Evolutionary conservation across 1,140 invertebrate species (phyloP), one percentile per base, ranked within the genome.

Genomic region (Chrysomallon squamiferum): DNA sequence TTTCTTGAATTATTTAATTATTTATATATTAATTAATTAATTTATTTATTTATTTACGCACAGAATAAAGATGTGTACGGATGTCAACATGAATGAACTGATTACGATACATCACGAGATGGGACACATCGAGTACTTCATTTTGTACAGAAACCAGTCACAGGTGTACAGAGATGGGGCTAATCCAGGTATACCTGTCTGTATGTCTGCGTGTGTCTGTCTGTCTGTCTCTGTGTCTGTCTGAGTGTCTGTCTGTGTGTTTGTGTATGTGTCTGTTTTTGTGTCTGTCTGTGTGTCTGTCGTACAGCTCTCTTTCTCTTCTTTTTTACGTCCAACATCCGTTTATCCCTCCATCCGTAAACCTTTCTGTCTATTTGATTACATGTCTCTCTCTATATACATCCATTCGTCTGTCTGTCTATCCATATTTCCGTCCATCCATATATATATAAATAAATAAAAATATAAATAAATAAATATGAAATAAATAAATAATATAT

Each of bases 61-160:
- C 59, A 84, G 84, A 63, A 85, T 86, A 33, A 86, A 86, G 65
- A 83, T 84, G 80, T 86, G 85, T 68, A 84, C 85, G 18, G 74
- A 74, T 50, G 65, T 84, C 9, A 84, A 69, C 0, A 80, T 83
- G 74, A 87, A 92, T 65, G 90, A 92, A 80, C 89, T 93, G 54
- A 87, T 90, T 61, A 89, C 90, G 0, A 88, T 92, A 27, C 90
- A 93, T 78, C 92, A 93, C 79, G 92, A 94, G 84, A 89, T 94
- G 88, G 92, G 92, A 3, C 92, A 93, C 74, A 88, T 93, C 22
- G 88, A 93, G 66, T 93, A 93, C 79, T 93, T 89, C 74, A 90
- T 93, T 88, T 88, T 90, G 0, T 93, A 93, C 74, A 84, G 88
- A 56, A 75, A 91, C 61, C 90, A 90, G 73, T 89, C 90, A 2